Evolutionary conservation across 2,797 vertebrate genomes (phyloP), one percentile per base, ranked within the genome.

Genomic region (Margarornis squamiger): DNA sequence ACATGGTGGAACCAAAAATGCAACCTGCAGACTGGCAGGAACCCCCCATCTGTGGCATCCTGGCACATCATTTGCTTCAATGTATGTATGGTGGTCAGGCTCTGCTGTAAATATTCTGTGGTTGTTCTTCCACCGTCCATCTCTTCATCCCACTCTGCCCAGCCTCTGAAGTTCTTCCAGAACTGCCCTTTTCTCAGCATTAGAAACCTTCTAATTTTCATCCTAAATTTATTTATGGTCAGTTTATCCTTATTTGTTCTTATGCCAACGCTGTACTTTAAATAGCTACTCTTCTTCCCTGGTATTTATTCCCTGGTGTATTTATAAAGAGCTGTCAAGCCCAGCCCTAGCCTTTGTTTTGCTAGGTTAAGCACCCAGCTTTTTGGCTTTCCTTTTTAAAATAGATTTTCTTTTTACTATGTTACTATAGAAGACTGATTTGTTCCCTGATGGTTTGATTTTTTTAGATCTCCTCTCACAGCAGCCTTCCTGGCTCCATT

Each of bases 201-300:
- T 78, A 90, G 79, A 95, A 95, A 94, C 94, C 95, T 93, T 96
- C 76, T 96, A 94, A 97, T 97, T 96, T 95, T 95, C 13, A 0
- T 92, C 66, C 94, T 97, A 95, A 93, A 88, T 96, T 94, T 96
- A 95, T 90, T 95, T 96, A 94, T 59, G 96, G 96, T 94, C 93
- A 95, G 73, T 91, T 95, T 93, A 68, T 94, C 62, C 80, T 39
- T 92, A 63, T 93, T 86, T 95, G 90, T 93, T 95, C 86, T 86
- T 81, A 66, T 55, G 95, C 95, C 96, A 95, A 2, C 4, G 19
- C 72, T 92, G 48, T 73, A 55, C 67, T 96, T 96, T 90, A 97
- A 95, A 95, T 95, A 96, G 83, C 67, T 77, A 32, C 8, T 94
- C 81, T 94, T 90, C 92, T 93, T 91, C 70, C n/a, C n/a, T 92